phyloP scores from a whole-genome alignment of 92 coral and sea anemone genomes.

The Zoanthus solanderi region DNA sequence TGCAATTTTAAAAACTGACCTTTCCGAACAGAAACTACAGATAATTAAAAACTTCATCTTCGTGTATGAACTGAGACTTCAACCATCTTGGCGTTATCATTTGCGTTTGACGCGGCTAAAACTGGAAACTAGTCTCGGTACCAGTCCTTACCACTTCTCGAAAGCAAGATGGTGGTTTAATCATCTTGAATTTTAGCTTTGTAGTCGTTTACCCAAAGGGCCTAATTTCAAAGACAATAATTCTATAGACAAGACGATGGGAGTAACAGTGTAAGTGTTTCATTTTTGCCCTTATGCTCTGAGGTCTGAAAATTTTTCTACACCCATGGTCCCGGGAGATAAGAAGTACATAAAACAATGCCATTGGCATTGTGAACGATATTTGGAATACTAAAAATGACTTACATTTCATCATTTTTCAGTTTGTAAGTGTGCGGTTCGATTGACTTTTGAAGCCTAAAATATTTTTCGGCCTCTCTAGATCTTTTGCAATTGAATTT shows the following conservation, averaged over 20 bases:
- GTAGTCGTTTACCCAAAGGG: not conserved
- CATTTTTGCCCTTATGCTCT: not conserved
- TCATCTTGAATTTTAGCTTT: not conserved
- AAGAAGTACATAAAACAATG: too few species aligned
- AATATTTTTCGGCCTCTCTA: too few species aligned
- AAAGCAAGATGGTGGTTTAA: slow-evolving; percentile 52
- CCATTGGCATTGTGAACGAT: too few species aligned
- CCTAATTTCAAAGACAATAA: not conserved
- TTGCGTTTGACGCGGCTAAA: not conserved
- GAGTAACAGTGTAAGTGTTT: slow-evolving; percentile 38
- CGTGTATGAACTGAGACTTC: not conserved
- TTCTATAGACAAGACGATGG: slow-evolving; percentile 21
- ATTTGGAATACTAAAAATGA: too few species aligned
- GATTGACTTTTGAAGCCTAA: too few species aligned
- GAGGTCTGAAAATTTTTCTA: not conserved
- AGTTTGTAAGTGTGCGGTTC: too few species aligned
- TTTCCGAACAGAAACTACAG: not conserved
- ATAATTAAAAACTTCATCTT: not conserved
- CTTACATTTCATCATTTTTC: too few species aligned
- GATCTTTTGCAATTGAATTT: too few species aligned
- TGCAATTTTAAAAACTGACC: not conserved
- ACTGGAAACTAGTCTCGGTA: slow-evolving; percentile 16
- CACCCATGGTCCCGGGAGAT: too few species aligned
- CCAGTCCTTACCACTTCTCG: not conserved
- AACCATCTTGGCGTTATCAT: not conserved